phyloP scores from a whole-genome alignment of 2,797 vertebrate genomes.

The Pogoniulus pusillus region DNA sequence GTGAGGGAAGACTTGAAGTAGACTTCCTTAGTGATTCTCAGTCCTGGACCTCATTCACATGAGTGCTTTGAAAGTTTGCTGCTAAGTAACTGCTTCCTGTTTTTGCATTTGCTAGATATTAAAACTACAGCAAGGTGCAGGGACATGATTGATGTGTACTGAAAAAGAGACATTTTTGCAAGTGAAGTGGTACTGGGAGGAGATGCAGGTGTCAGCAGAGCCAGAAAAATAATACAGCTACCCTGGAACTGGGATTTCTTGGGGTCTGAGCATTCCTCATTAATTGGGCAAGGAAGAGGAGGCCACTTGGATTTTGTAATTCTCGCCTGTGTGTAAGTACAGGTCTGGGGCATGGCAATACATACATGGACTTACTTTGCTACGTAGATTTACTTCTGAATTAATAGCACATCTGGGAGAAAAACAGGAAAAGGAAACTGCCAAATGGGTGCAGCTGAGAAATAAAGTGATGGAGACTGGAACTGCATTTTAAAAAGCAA shows the following conservation, averaged over 20 bases:
- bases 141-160: neutral
- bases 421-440: slow-evolving; percentile 6
- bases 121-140: neutral
- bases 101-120: neutral
- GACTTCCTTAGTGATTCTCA: neutral
- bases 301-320: neutral
- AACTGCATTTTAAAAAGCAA: neutral
- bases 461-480: neutral
- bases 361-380: neutral
- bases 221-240: neutral
- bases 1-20: neutral
- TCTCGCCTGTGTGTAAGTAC: neutral
- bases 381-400: neutral
- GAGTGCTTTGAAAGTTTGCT: too few species aligned
- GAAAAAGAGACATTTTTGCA: neutral
- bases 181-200: fast-evolving
- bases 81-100: too few species aligned
- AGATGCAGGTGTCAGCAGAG: neutral
- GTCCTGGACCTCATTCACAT: neutral
- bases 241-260: neutral
- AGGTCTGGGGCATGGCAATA: neutral
- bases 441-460: neutral
- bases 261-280: neutral
- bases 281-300: neutral
- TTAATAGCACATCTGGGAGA: neutral